Evolutionary conservation across 2,888 invertebrate species (phyloP), one percentile per base, ranked within the genome.

Genomic region (Silvanus unidentatus): DNA sequence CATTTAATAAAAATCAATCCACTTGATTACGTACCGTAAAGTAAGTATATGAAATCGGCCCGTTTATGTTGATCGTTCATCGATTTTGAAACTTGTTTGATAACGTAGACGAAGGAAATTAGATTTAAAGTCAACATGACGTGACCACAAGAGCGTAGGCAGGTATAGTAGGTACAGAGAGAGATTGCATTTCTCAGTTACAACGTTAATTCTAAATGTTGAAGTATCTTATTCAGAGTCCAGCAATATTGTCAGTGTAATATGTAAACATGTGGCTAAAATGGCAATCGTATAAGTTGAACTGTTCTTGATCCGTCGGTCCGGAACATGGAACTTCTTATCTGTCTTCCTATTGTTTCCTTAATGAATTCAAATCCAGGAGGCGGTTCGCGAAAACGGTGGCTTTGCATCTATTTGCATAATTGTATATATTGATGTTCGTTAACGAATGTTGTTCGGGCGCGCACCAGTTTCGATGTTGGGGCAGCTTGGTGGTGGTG

Each of bases 351-450:
- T 68, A 69, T 69, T 68, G 68, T 69, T 68, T 58, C 57, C 62
- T 61, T 68, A 69, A 69, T 69, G 68, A 69, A 69, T 69, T 69
- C 68, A 67, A 68, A 69, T 68, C 68, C 64, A 59, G 61, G 59
- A 64, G 66, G 66, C 66, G 65, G 66, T 62, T 63, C 62, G 62
- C 62, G 66, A 69, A 67, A 68, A 66, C 66, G 69, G 59, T 57
- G 64, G 66, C 67, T 70, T 70, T 70, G 69, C 70, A 70, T 70
- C 59, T 55, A 69, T 71, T 71, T 71, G 67, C 71, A 71, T 71
- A 71, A 71, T 70, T 70, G 69, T 69, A 67, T 69, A 69, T 69
- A 70, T 69, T 70, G 69, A 70, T 70, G 70, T 70, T 70, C 70
- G 68, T 70, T 70, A 70, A 68, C 68, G 69, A 69, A 69, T 66